Conservation (phyloP, 2,797 vertebrate genomes). For the Momotus momota region DNA sequence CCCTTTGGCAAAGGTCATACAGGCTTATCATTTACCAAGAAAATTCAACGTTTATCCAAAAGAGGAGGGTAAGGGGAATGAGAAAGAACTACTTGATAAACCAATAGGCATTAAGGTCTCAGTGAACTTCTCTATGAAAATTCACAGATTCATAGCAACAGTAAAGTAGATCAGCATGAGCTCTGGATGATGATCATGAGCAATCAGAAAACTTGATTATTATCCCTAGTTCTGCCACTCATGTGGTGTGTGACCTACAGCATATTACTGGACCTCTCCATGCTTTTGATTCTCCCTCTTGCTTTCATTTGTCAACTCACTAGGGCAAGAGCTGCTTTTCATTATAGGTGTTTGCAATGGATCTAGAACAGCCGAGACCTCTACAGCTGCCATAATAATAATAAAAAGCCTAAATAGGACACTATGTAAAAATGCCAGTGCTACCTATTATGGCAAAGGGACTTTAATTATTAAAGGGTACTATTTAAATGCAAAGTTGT, state of each 20-base stretch:
- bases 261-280: not conserved
- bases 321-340: not conserved
- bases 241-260: not conserved
- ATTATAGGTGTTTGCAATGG: not conserved
- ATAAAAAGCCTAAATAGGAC: not conserved
- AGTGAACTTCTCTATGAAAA: not conserved
- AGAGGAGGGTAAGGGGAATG: not conserved
- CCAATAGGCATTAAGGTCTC: not conserved
- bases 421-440: rapidly evolving
- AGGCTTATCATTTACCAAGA: not conserved
- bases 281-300: not conserved
- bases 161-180: not conserved
- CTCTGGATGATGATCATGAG: not conserved
- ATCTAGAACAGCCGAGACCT: not conserved
- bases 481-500: not conserved
- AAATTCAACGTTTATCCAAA: not conserved
- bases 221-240: not conserved
- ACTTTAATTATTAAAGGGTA: not conserved
- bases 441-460: not conserved
- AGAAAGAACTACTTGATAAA: not conserved
- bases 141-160: not conserved
- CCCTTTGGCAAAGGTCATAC: not conserved
- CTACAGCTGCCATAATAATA: not conserved
- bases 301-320: not conserved
- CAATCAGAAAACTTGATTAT: not conserved